Percentiles rank a stretch among this genome's conserved stretches.
Conservation (phyloP, 1,140 invertebrate genomes). For the Medauroidea extradentata region DNA sequence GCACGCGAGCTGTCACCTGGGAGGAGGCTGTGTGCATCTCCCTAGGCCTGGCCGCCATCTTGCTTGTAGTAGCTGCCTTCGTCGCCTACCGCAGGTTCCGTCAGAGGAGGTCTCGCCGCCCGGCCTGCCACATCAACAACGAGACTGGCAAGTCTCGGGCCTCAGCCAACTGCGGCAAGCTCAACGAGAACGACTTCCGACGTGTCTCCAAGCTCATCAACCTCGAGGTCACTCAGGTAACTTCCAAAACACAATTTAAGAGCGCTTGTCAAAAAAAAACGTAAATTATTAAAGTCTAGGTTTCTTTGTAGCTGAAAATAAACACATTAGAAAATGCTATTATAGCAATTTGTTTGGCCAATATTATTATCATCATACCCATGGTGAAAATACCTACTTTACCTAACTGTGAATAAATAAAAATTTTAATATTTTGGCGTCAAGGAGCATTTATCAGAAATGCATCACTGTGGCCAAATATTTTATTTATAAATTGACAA, state of each 20-base stretch:
- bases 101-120: constrained; percentile 42
- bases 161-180: constrained; percentile 51
- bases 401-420: too few species aligned
- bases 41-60: constrained; percentile 49
- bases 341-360: too few species aligned
- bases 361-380: too few species aligned
- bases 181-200: constrained; percentile 61
- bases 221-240: constrained; percentile 71
- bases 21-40: constrained; percentile 62
- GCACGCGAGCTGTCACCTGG: constrained; percentile 52
- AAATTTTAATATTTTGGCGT: too few species aligned
- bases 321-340: too few species aligned
- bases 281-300: too few species aligned
- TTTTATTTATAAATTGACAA: too few species aligned
- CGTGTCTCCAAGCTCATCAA: constrained; percentile 83
- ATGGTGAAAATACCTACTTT: too few species aligned
- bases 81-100: constrained; percentile 42
- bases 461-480: too few species aligned
- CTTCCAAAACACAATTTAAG: constrained; percentile 60
- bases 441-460: too few species aligned
- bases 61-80: constrained; percentile 53
- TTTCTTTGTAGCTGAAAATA: too few species aligned
- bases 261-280: constrained; percentile 79
- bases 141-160: constrained; percentile 55
- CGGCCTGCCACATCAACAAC: constrained; percentile 51